Conservation (phyloP, 2,888 invertebrate species). For the Invenusta paracnida region DNA sequence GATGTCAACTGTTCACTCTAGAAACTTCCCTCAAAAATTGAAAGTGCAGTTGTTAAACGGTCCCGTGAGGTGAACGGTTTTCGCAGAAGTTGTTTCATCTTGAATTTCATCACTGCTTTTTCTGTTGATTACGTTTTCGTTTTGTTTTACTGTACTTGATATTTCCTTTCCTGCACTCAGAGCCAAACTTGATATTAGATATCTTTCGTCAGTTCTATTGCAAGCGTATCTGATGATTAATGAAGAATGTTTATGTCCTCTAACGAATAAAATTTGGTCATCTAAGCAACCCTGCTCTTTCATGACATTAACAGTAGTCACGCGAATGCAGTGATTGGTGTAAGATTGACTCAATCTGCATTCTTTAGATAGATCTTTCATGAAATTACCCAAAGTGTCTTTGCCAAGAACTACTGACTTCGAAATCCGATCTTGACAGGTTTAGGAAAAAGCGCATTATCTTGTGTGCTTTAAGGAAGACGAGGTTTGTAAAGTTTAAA, state of each 20-base stretch:
- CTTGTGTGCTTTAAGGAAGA: not conserved
- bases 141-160: not conserved
- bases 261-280: not conserved
- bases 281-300: not conserved
- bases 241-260: not conserved
- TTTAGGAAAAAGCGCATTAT: not conserved
- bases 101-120: not conserved
- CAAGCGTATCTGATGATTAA: not conserved
- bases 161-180: not conserved
- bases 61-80: not conserved
- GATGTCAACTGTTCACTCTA: not conserved
- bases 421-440: not conserved
- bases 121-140: not conserved
- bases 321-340: not conserved
- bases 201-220: not conserved
- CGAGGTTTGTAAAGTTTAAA: not conserved
- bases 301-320: not conserved
- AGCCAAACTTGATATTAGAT: not conserved
- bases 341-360: not conserved
- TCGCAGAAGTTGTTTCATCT: not conserved
- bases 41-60: not conserved
- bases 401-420: not conserved
- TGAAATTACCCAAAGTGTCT: not conserved
- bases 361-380: not conserved
- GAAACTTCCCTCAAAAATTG: not conserved